Percentiles rank a stretch among this genome's conserved stretches.
Evolutionary conservation across 2,113 vertebrate genomes (phyloP).

Genomic region (Phaethon lepturus): DNA sequence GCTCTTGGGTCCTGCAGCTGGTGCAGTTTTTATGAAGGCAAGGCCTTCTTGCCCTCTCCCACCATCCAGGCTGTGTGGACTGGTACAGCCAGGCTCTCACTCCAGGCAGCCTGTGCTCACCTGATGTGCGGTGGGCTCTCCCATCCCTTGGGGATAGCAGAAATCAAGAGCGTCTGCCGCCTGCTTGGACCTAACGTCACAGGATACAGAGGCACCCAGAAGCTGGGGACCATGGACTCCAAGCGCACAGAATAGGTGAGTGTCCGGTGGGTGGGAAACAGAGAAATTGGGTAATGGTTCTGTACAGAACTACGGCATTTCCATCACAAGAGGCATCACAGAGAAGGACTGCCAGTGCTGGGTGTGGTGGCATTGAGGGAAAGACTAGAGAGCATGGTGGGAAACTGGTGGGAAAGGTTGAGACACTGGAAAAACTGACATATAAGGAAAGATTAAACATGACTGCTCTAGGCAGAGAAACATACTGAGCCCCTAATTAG

Average conservation of each 20-base stretch:
- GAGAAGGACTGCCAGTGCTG: neutral
- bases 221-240: neutral
- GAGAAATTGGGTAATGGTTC: neutral
- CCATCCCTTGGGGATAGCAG: neutral
- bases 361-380: fast-evolving
- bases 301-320: neutral
- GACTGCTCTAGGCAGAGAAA: neutral
- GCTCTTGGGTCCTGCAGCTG: neutral
- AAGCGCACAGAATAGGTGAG: neutral
- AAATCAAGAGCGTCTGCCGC: neutral
- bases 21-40: neutral
- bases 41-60: neutral
- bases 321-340: neutral
- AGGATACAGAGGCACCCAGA: neutral
- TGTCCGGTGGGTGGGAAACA: neutral
- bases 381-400: neutral
- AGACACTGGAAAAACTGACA: neutral
- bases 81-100: neutral
- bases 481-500: neutral
- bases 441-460: constrained; percentile 7
- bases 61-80: neutral
- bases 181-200: neutral
- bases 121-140: neutral
- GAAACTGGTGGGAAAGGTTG: neutral
- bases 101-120: neutral